Base-by-base conservation (phyloP, 2,797 vertebrate species). In the Hafferia zeledoni region DNA sequence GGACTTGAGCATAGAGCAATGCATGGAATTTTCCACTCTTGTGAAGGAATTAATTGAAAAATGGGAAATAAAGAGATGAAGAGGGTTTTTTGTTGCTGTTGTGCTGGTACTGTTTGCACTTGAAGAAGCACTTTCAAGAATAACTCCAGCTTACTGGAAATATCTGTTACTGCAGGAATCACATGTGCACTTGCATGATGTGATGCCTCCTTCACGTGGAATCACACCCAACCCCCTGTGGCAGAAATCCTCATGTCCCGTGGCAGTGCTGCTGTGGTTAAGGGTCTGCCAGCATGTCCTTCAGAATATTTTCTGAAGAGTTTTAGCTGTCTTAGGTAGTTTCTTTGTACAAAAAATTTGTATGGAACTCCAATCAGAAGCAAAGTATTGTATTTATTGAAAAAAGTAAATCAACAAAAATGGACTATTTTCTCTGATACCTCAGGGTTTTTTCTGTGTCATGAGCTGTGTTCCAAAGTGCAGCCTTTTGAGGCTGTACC, bases 161-260 rank as follows among this genome's bases (percentile, higher is more conserved):
- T 90, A 83, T 33, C 70, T 17, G 2, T 46, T 72, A 13, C 9
- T 57, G 95, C 89, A 87, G 53, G 94, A 89, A 55, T 87, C 92
- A 95, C 76, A 10, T 90, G 76, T 39, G 83, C 84, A 49, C 67
- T 95, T 70, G 77, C 80, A 91, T 97, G 93, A 63, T 83, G 85
- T 55, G 61, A 47, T 89, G 83, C 55, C 72, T 74, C 70, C 85
- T 68, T 56, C 82, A 85, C 63, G 0, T 64, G 64, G 59, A 65
- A 63, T 72, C 25, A 13, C 94, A 91, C 72, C 46, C 27, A 68
- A 52, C 63, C 72, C 76, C 43, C 64, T 76, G 24, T 10, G 78
- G 56, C 63, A 86, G 87, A 74, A 46, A 41, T 55, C 33, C 64
- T 11, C 10, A 6, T n/a, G 20, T 60, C 86, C 75, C 74, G 3